Percentiles rank a stretch among this genome's conserved stretches.
Conservation (phyloP, 1,140 invertebrate genomes). For the Drosophila arawakana region DNA sequence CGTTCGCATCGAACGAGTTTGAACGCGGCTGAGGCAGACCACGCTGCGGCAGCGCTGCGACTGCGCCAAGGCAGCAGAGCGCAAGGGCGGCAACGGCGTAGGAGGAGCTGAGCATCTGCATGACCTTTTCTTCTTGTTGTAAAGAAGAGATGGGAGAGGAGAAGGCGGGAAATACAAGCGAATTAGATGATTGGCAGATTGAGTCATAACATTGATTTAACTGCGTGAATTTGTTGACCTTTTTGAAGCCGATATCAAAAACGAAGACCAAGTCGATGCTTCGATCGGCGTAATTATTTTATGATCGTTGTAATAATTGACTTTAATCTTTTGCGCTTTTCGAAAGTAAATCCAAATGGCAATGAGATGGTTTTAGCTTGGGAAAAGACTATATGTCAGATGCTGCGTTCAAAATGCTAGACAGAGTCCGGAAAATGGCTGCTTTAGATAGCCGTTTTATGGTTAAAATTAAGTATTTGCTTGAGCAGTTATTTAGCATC, state of each 20-base stretch:
- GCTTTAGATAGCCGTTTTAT: no score
- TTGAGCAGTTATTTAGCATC: no score
- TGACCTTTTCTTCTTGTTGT: conserved; percentile 64
- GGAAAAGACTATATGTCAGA: conserved; percentile 12
- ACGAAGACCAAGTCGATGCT: neutral
- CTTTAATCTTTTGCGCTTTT: conserved; percentile 25
- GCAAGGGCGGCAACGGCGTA: conserved; percentile 62
- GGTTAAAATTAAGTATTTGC: no score
- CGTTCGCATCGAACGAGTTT: conserved; percentile 75
- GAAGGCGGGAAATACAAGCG: conserved; percentile 7
- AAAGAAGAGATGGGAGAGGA: no score
- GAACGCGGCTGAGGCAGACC: conserved; percentile 64
- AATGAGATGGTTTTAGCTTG: conserved; percentile 19
- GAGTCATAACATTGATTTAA: conserved; percentile 20
- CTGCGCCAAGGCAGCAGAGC: conserved; percentile 62
- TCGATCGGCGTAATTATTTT: conserved; percentile 48
- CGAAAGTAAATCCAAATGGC: conserved; percentile 33
- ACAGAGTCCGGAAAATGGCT: neutral
- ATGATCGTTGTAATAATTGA: conserved; percentile 36
- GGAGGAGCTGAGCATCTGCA: conserved; percentile 71
- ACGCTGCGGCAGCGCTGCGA: conserved; percentile 76
- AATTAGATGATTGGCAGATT: conserved; percentile 32
- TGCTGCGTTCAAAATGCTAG: neutral
- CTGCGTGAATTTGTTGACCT: conserved; percentile 31
- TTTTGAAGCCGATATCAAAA: conserved; percentile 53